Base-by-base conservation (phyloP, 2,797 vertebrate species). In the Iguana delicatissima region DNA sequence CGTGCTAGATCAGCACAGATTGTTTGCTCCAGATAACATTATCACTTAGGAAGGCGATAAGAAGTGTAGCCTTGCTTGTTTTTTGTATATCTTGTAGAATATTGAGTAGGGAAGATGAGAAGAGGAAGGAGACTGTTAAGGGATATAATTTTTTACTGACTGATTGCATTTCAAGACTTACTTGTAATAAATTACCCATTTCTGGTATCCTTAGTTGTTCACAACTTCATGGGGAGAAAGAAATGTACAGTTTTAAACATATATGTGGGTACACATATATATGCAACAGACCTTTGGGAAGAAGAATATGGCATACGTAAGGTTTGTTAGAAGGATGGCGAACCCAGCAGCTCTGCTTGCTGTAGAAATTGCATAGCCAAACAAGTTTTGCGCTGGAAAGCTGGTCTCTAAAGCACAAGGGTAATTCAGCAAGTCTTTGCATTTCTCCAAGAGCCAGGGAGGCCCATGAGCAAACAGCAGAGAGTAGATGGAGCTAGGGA, bases 21-120 rank as follows among this genome's bases (percentile, higher is more conserved):
- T 88, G 85, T 91, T 94, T 95, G 92, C 84, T 88, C 35, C 69
- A 91, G 91, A 72, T 84, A 64, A 85, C 84, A 88, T 88, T 22
- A 46, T 90, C 50, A 73, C 52, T 90, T 52, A 32, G 92, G 59
- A 52, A 92, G 42, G 69, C 38, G 84, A 35, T 46, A 0, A 0
- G 79, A 85, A 91, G 73, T 84, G 88, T 79, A 87, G 0, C 69
- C 26, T 85, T 67, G 18, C 1, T 20, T 84, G 50, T 91, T 84
- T 46, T 81, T 86, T 92, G 57, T 80, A 22, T 82, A 38, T 84
- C 64, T 76, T 57, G n/a, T 74, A 90, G 69, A 90, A 12, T 32
- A 59, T 3, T 52, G 50, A 86, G 46, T 38, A 76, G n/a, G 64
- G 84, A 18, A 6, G n/a, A 12, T 38, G 29, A 64, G 89, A 22